These are phyloP conservation scores for Atta texana DNA, from an alignment of 1,140 invertebrate species.

Conservation along the genomic window DNA sequence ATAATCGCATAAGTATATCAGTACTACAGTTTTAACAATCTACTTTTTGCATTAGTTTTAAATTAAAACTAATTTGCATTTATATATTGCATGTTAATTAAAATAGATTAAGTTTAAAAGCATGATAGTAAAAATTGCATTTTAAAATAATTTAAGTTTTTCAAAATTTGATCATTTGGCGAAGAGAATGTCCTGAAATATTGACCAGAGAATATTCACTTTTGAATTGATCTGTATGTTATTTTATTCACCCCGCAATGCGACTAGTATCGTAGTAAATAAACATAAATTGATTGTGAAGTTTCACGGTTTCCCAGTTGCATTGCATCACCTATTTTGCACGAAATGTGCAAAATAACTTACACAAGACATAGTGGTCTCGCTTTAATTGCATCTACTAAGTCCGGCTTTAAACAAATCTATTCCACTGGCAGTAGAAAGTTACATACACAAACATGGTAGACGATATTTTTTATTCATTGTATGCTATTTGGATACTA, in stretches of 20 bases:
- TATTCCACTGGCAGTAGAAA: constrained; percentile 38
- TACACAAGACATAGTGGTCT: background rate
- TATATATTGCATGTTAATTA: too few relatives aligned
- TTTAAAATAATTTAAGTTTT: background rate
- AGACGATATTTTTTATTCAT: background rate
- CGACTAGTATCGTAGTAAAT: constrained; percentile 23
- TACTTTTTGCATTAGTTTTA: too few relatives aligned
- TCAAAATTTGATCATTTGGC: background rate
- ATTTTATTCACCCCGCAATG: background rate
- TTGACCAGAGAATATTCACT: background rate
- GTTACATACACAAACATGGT: background rate
- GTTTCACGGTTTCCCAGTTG: background rate
- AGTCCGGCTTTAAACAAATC: constrained; percentile 39
- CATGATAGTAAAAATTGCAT: background rate
- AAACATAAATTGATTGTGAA: constrained; percentile 49
- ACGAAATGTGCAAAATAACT: background rate
- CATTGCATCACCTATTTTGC: background rate
- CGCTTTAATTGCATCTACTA: constrained; percentile 40
- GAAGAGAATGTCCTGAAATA: background rate
- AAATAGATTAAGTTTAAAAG: background rate
- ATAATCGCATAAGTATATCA: background rate
- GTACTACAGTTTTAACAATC: background rate
- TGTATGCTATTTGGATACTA: background rate
- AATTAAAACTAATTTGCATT: too few relatives aligned
- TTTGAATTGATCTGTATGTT: constrained; percentile 2